These are phyloP conservation scores for Salvelinus namaycush DNA, from an alignment of 2,113 vertebrate genomes.

Conservation along the genomic window DNA sequence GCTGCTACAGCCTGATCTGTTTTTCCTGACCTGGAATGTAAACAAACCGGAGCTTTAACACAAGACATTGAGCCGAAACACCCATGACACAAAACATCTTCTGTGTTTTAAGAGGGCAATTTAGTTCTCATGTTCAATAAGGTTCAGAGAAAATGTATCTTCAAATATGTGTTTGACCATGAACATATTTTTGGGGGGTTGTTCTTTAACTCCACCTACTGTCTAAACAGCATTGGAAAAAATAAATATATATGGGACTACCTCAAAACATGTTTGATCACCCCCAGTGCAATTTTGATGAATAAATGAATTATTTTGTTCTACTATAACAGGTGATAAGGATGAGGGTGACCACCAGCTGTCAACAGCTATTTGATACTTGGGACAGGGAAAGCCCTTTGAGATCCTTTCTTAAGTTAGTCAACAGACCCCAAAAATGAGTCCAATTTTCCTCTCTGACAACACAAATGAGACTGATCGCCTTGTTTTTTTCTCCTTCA, in stretches of 20 bases:
- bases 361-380: not conserved
- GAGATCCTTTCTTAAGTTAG: not conserved
- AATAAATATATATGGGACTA: no score
- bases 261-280: no score
- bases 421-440: no score
- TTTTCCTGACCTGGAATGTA: constrained; percentile 58
- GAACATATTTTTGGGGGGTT: not conserved
- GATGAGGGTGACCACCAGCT: not conserved
- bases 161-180: not conserved
- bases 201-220: not conserved
- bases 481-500: no score
- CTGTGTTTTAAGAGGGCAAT: not conserved
- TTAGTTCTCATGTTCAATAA: not conserved
- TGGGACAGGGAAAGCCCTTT: not conserved
- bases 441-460: no score
- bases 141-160: not conserved
- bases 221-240: no score
- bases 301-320: not conserved
- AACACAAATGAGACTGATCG: no score
- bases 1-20: constrained; percentile 18
- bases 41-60: constrained; percentile 49
- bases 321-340: not conserved
- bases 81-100: not conserved
- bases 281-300: not conserved
- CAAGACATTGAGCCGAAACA: constrained; percentile 31